phyloP scores from a whole-genome alignment of 30 jellyfish, hydroid and myxozoan genomes.

The Phacellophora camtschatica region DNA sequence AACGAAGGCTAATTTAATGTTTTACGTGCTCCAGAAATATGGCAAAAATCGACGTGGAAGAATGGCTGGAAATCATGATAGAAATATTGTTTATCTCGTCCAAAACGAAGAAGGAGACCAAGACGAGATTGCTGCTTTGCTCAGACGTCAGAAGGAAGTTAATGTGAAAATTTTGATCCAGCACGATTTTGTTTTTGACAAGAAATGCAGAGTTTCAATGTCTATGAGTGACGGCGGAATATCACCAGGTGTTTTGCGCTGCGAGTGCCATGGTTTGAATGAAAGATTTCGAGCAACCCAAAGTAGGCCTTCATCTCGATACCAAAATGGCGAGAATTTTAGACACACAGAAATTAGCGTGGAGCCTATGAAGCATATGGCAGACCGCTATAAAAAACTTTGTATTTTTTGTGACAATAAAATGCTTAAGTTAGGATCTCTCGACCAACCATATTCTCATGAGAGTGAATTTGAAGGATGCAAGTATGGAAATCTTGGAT shows the following conservation, averaged over 20 bases:
- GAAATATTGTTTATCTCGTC: conserved; percentile 3
- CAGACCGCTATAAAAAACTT: too few species aligned
- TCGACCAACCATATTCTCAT: not conserved
- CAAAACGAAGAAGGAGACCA: not conserved
- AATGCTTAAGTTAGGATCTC: not conserved
- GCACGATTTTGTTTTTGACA: not conserved
- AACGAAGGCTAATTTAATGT: conserved; percentile 1
- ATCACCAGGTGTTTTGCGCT: not conserved
- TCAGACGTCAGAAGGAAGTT: not conserved
- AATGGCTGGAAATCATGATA: not conserved
- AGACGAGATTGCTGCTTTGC: conserved; percentile 1
- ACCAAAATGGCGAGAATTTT: not conserved
- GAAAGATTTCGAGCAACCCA: not conserved
- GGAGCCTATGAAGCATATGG: not conserved
- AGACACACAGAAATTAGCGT: not conserved
- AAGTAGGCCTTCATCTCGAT: not conserved
- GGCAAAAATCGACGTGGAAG: not conserved
- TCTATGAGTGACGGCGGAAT: not conserved
- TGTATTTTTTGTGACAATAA: not conserved
- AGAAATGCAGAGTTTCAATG: not conserved
- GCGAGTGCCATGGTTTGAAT: not conserved
- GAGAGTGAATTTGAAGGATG: not conserved
- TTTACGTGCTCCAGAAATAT: conserved; percentile 6
- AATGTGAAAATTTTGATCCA: not conserved
- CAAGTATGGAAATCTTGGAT: not conserved